phyloP scores from a whole-genome alignment of 2,113 vertebrate genomes.

The Malurus elegans region DNA sequence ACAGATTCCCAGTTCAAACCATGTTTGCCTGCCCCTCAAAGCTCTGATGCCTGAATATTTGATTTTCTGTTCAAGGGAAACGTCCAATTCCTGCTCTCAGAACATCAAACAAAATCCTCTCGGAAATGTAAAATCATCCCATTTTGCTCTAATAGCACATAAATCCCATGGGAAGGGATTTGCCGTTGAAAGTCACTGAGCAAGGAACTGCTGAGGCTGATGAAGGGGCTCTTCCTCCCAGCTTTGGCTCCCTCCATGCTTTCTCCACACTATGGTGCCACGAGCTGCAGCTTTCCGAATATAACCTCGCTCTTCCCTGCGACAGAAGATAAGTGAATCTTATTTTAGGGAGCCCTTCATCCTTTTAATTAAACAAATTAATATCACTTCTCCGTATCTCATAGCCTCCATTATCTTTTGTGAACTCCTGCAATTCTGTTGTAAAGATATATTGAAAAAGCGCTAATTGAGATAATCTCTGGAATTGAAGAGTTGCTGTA shows the following conservation, averaged over 20 bases:
- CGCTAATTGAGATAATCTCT: conserved; percentile 47
- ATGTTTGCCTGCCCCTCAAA: not conserved
- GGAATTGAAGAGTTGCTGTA: conserved; percentile 41
- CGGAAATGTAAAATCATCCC: not conserved
- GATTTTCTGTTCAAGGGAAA: not conserved
- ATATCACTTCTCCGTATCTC: conserved; percentile 24
- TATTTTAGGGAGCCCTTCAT: conserved; percentile 46
- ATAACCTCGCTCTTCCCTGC: not conserved
- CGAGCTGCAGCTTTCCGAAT: not conserved
- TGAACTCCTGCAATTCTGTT: conserved; percentile 37
- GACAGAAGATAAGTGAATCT: conserved; percentile 6
- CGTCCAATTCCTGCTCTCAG: not conserved
- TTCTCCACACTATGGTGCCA: not conserved
- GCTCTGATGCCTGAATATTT: not conserved
- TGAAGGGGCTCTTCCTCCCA: not conserved
- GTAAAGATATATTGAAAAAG: conserved; percentile 54
- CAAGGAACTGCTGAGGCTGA: not conserved
- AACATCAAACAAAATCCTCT: not conserved
- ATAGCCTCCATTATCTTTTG: conserved; percentile 40
- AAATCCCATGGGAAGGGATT: not conserved
- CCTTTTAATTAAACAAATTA: conserved; percentile 63
- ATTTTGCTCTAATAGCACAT: not conserved
- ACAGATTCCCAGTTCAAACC: not conserved
- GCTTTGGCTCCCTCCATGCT: not conserved
- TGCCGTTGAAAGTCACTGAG: not conserved